Base-by-base conservation (phyloP, 2,888 invertebrate genomes). In the Sphinx pinastri region DNA sequence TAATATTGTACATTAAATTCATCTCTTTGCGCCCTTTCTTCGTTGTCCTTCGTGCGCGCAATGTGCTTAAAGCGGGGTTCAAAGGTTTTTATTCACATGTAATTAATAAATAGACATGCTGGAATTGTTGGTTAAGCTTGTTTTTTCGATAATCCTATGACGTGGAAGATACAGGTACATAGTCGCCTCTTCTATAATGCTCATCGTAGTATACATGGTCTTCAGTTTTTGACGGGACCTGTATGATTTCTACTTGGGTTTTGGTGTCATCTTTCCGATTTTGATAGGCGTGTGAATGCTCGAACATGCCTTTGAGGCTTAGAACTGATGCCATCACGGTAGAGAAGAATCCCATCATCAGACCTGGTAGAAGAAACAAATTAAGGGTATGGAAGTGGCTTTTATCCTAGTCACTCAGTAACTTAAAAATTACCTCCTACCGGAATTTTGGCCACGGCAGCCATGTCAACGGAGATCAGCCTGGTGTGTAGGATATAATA, bases 321-420 rank as follows among this genome's bases (percentile, higher is more conserved):
- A 96, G 89, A 5, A 96, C 94, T 0, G 95, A 95, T 0, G 96
- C 95, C 81, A 96, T 88, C 7, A 96, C 94, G 0, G 92, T 92
- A 0, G 93, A 91, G 78, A 94, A 88, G 78, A 94, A 88, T 0
- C 90, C 92, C 87, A 93, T 88, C 82, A 93, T 86, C 0, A 94
- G 81, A 74, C 93, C 93, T 94, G 81, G 31, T 11, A 51, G 52
- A 51, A 25, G 25, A 25, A 25, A 25, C 25, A 25, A 25, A 2
- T 25, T 25, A 25, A 25, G 25, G 25, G 2, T 2, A 25, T 25
- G 25, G 25, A 25, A 25, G 25, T n/a, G 2, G 25, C 2, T 25
- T 25, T 25, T 25, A 25, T 25, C 25, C 25, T 25, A 25, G 25
- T 25, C 25, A 25, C 25, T 25, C 1, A 25, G 25, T 25, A 25